Conservation (phyloP, 1,140 invertebrate genomes). For the Diachasmimorpha longicaudata region DNA sequence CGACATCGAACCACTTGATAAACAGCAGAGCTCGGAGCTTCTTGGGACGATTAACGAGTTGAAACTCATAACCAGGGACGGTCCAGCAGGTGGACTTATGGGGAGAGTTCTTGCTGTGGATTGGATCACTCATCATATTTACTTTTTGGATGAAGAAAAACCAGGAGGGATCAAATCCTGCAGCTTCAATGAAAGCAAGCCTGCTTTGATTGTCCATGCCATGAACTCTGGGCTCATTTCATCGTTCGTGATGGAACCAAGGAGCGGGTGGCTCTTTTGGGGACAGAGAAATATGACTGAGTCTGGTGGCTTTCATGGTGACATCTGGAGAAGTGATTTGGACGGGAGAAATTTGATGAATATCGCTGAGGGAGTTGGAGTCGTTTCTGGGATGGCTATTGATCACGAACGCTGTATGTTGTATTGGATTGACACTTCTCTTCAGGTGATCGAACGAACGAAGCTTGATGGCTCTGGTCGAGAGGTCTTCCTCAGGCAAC, state of each 20-base stretch:
- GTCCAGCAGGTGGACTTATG: constrained; percentile 61
- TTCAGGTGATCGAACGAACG: constrained; percentile 77
- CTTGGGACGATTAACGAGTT: constrained; percentile 39
- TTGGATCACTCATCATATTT: constrained; percentile 82
- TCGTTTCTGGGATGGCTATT: constrained; percentile 73
- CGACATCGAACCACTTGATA: constrained; percentile 23
- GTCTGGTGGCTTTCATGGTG: constrained; percentile 53
- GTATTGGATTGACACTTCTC: constrained; percentile 80
- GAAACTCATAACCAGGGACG: constrained; percentile 31
- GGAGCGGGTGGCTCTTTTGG: constrained; percentile 70
- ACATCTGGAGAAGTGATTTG: constrained; percentile 72
- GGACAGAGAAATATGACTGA: constrained; percentile 51
- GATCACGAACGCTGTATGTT: constrained; percentile 68
- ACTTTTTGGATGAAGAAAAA: constrained; percentile 80
- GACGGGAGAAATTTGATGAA: constrained; percentile 70
- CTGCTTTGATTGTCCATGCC: constrained; percentile 72
- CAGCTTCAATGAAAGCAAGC: constrained; percentile 63
- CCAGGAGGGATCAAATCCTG: constrained; percentile 58
- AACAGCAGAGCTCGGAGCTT: constrained; percentile 37
- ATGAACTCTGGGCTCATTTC: constrained; percentile 78
- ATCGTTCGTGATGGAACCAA: constrained; percentile 84
- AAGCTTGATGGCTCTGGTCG: constrained; percentile 78
- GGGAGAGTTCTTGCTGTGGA: constrained; percentile 80
- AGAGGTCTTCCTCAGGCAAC: constrained; percentile 46
- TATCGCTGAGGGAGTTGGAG: constrained; percentile 61